phyloP scores from a whole-genome alignment of 2,888 invertebrate species.

The Eustalomyia histrio region DNA sequence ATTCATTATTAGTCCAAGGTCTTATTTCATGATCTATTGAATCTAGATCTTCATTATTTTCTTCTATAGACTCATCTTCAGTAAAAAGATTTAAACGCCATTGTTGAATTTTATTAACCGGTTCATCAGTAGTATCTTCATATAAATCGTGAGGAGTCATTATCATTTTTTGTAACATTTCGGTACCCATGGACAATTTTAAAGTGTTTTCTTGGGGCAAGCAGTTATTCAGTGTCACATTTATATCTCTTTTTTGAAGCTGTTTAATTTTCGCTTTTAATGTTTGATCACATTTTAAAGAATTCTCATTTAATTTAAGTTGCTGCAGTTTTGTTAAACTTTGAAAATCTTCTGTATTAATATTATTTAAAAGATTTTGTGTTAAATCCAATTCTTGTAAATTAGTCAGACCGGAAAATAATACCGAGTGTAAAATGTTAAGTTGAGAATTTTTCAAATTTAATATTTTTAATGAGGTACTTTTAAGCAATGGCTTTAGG shows the following conservation, averaged over 20 bases:
- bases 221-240: slow-evolving; percentile 67
- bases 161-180: slow-evolving; percentile 74
- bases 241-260: slow-evolving; percentile 70
- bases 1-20: slow-evolving; percentile 43
- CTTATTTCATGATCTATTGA: background rate
- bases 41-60: slow-evolving; percentile 13
- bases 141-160: slow-evolving; percentile 49
- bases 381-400: slow-evolving; percentile 82
- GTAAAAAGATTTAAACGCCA: slow-evolving; percentile 43
- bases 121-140: slow-evolving; percentile 58
- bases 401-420: slow-evolving; percentile 82
- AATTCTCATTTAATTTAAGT: slow-evolving; percentile 82
- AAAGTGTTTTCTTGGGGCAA: background rate
- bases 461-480: slow-evolving; percentile 81
- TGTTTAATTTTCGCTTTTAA: slow-evolving; percentile 70
- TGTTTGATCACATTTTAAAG: slow-evolving; percentile 81
- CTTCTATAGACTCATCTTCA: slow-evolving; percentile 36
- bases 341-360: slow-evolving; percentile 80
- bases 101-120: background rate
- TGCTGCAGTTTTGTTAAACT: slow-evolving; percentile 77
- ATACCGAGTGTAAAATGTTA: slow-evolving; percentile 80
- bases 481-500: slow-evolving; percentile 82
- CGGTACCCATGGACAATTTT: background rate
- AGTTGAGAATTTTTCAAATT: slow-evolving; percentile 83
- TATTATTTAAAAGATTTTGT: slow-evolving; percentile 82